These are phyloP conservation scores for Dermolepida albohirtum DNA, from an alignment of 2,888 invertebrate genomes.

Conservation along the genomic window DNA sequence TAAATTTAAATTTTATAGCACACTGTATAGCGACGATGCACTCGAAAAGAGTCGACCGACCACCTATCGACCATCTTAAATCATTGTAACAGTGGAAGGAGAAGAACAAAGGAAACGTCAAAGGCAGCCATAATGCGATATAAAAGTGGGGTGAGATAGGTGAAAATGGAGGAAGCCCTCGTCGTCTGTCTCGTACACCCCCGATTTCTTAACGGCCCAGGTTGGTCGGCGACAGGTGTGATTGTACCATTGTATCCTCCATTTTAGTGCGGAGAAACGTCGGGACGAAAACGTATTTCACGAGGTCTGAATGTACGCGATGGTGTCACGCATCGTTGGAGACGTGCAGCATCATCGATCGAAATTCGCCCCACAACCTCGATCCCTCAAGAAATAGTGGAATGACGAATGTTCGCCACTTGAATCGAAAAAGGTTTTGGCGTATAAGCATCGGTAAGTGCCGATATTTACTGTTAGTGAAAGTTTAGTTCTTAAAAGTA, in stretches of 20 bases:
- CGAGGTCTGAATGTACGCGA: conserved; percentile 51
- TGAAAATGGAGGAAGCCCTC: conserved; percentile 45
- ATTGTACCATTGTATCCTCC: conserved; percentile 6
- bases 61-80: conserved; percentile 46
- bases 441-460: neutral
- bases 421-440: conserved; percentile 13
- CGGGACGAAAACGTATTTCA: conserved; percentile 19
- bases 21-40: no score
- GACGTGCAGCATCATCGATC: conserved; percentile 53
- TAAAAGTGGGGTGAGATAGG: conserved; percentile 50
- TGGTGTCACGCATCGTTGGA: conserved; percentile 57
- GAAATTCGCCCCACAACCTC: conserved; percentile 29
- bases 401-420: conserved; percentile 7
- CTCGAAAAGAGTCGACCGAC: conserved; percentile 15
- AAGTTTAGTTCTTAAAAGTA: no score
- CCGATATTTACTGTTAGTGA: no score
- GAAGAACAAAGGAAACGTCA: conserved; percentile 50
- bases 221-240: conserved; percentile 50
- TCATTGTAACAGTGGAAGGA: conserved; percentile 43
- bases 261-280: neutral
- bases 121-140: conserved; percentile 50
- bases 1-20: no score
- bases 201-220: conserved; percentile 20
- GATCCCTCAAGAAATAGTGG: conserved; percentile 28
- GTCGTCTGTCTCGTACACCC: conserved; percentile 32